Evolutionary conservation across 2,113 vertebrate species (phyloP).

Genomic region (Patagioenas fasciata): DNA sequence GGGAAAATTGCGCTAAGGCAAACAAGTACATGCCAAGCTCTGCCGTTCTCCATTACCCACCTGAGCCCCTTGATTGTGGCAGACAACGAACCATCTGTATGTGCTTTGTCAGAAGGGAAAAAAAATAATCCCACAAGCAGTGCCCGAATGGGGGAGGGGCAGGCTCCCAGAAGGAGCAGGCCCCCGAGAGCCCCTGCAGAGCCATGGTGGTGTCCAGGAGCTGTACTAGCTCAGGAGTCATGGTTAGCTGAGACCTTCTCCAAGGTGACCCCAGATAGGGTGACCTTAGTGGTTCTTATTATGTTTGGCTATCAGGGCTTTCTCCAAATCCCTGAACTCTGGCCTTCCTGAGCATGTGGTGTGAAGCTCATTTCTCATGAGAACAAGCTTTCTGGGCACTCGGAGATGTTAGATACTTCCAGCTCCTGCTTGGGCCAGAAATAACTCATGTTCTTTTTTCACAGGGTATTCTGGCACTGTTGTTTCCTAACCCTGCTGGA

Average conservation of each 20-base stretch:
- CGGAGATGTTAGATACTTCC: not conserved
- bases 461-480: not conserved
- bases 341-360: accelerated
- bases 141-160: not conserved
- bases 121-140: not conserved
- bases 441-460: not conserved
- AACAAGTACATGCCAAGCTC: conserved; percentile 78
- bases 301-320: not conserved
- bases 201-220: not conserved
- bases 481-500: not conserved
- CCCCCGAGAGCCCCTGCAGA: not conserved
- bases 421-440: not conserved
- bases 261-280: not conserved
- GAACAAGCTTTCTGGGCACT: not conserved
- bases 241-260: not conserved
- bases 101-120: conserved; percentile 77
- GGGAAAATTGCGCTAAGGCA: conserved; percentile 80
- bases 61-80: conserved; percentile 83
- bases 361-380: not conserved
- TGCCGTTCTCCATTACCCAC: conserved; percentile 87
- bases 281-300: not conserved
- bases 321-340: not conserved
- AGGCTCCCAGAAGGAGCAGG: not conserved
- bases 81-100: conserved; percentile 85
- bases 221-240: accelerated